phyloP scores from a whole-genome alignment of 53 echinoderm and acorn worm species.

The Actinopyga echinites region DNA sequence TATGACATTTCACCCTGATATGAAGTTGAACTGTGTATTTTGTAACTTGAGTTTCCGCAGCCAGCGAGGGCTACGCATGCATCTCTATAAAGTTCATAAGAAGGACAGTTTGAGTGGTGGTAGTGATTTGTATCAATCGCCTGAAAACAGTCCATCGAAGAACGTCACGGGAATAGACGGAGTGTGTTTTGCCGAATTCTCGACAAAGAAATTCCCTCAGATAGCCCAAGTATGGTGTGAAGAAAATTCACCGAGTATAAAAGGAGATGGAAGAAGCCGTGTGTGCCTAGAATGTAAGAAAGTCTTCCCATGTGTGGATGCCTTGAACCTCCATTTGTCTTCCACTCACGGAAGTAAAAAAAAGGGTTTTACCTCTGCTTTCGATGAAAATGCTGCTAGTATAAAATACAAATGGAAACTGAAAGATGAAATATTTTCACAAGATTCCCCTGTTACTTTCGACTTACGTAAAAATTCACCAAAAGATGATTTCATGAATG shows the following conservation, averaged over 20 bases:
- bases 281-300: slow-evolving; percentile 74
- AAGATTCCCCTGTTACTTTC: no score
- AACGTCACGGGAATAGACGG: slow-evolving; percentile 76
- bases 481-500: slow-evolving; percentile 32
- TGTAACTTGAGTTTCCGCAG: slow-evolving; percentile 82
- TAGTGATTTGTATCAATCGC: background rate
- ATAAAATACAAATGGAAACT: background rate
- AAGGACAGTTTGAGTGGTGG: slow-evolving; percentile 30
- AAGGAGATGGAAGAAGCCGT: slow-evolving; percentile 51
- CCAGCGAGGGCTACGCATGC: slow-evolving; percentile 91
- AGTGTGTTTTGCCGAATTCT: slow-evolving; percentile 84
- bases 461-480: background rate
- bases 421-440: background rate
- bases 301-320: slow-evolving; percentile 85
- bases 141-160: slow-evolving; percentile 17
- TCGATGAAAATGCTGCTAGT: background rate
- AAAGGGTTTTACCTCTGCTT: background rate
- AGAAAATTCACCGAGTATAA: slow-evolving; percentile 63
- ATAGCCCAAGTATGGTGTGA: slow-evolving; percentile 98
- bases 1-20: slow-evolving; percentile 85
- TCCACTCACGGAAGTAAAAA: background rate
- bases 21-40: slow-evolving; percentile 74
- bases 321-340: slow-evolving; percentile 69
- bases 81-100: slow-evolving; percentile 92
- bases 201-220: slow-evolving; percentile 82